phyloP scores from a whole-genome alignment of 2,888 invertebrate genomes.

The Antheraea assamensis region DNA sequence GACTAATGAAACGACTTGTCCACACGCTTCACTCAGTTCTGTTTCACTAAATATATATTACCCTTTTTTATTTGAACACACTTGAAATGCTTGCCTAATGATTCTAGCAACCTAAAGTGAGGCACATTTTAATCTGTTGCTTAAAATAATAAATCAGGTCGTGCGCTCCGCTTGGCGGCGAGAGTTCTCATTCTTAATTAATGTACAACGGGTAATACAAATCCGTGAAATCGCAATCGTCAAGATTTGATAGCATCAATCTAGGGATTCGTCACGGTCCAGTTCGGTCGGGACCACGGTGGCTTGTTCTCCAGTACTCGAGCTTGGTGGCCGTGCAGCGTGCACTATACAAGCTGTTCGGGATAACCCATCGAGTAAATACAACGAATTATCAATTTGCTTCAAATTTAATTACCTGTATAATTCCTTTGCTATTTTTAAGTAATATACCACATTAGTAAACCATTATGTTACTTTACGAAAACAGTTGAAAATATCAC shows the following conservation, averaged over 20 bases:
- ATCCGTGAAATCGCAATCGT: neutral
- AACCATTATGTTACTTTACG: no score
- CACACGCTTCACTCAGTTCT: neutral
- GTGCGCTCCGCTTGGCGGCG: conserved; percentile 9
- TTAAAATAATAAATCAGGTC: neutral
- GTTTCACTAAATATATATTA: neutral
- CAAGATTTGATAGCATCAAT: conserved; percentile 9
- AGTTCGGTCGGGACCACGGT: neutral
- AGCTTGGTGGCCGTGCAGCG: neutral
- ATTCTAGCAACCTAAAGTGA: neutral
- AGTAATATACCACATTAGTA: no score
- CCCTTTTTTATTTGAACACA: neutral
- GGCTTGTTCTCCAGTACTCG: neutral
- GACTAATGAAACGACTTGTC: neutral
- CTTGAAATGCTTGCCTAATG: neutral
- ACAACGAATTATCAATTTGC: no score
- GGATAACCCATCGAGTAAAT: neutral
- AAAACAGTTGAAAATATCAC: no score
- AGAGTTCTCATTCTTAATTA: conserved; percentile 7
- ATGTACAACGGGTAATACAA: neutral
- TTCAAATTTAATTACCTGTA: no score
- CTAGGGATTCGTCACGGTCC: conserved; percentile 1
- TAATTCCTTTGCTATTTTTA: no score
- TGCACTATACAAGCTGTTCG: neutral
- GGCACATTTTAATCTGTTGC: neutral